Conservation (phyloP, 2,888 invertebrate genomes). For the Sceliomorpha sp. region DNA sequence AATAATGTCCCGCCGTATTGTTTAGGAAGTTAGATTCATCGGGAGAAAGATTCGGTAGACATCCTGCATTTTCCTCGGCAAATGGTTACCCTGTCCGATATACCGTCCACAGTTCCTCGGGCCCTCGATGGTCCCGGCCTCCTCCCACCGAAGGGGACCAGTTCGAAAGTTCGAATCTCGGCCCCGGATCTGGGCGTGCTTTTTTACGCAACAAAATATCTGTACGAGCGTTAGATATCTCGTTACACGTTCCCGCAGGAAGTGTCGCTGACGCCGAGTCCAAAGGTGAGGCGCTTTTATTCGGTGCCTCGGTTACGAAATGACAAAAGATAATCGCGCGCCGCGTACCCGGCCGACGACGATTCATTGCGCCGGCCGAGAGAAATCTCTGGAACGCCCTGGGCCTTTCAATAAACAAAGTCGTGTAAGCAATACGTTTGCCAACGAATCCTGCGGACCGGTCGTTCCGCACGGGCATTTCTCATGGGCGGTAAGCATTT, state of each 20-base stretch:
- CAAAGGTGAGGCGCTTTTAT: background rate
- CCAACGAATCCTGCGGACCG: conserved; percentile 32
- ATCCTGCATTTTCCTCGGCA: too few relatives aligned
- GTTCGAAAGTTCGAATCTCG: too few relatives aligned
- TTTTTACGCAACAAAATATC: too few relatives aligned
- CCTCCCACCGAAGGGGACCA: too few relatives aligned
- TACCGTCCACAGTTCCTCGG: too few relatives aligned
- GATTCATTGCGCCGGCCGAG: conserved; percentile 19
- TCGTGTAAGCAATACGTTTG: conserved; percentile 38
- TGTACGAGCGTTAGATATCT: too few relatives aligned
- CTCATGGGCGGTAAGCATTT: conserved; percentile 35
- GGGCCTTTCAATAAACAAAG: conserved; percentile 43
- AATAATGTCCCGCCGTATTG: too few relatives aligned
- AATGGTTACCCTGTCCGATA: too few relatives aligned
- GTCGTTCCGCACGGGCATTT: conserved; percentile 46
- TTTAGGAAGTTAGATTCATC: too few relatives aligned
- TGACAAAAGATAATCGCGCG: conserved; percentile 17
- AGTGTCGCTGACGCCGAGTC: background rate
- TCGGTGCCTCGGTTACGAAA: conserved; percentile 1
- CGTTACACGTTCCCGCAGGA: background rate
- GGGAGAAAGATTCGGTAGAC: too few relatives aligned
- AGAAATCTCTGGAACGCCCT: conserved; percentile 48
- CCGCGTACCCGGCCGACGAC: conserved; percentile 9
- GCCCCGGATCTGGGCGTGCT: too few relatives aligned
- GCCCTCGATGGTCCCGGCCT: too few relatives aligned